Percentiles rank a stretch among this genome's conserved stretches.
Conservation (phyloP, 2,797 vertebrate species). For the Megalops cyprinoides region DNA sequence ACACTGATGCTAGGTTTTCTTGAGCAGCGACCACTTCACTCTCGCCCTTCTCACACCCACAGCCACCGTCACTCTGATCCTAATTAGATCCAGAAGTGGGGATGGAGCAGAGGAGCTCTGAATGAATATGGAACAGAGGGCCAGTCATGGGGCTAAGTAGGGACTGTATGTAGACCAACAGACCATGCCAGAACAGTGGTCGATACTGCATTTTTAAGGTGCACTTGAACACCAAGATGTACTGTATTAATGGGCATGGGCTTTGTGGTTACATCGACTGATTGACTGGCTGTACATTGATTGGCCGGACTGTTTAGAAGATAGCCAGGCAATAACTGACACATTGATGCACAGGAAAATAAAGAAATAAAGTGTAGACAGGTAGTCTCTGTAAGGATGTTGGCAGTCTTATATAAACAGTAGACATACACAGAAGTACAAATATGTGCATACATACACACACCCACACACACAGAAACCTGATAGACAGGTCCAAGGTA, state of each 20-base stretch:
- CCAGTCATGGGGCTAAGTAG: not conserved
- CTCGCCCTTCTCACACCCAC: constrained; percentile 13
- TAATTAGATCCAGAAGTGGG: not conserved
- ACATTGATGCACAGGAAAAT: constrained; percentile 32
- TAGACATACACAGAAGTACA: constrained; percentile 22
- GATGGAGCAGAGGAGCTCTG: not conserved
- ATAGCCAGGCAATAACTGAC: not conserved
- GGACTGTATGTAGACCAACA: not conserved
- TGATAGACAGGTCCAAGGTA: constrained; percentile 17
- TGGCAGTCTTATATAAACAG: constrained; percentile 49
- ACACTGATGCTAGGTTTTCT: not conserved
- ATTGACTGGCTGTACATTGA: too few species aligned
- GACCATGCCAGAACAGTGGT: too few species aligned
- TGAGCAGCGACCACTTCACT: not conserved
- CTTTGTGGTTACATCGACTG: too few species aligned
- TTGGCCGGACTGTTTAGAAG: not conserved
- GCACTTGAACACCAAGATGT: too few species aligned
- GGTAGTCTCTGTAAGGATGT: not conserved
- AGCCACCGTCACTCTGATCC: not conserved
- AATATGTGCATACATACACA: not conserved
- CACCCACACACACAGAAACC: constrained; percentile 9
- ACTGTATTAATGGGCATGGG: not conserved
- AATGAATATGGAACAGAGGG: not conserved
- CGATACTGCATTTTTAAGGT: not conserved
- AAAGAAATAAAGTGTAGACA: constrained; percentile 43